Base-by-base conservation (phyloP, 2,888 invertebrate species). In the Lamellibrachia satsuma region DNA sequence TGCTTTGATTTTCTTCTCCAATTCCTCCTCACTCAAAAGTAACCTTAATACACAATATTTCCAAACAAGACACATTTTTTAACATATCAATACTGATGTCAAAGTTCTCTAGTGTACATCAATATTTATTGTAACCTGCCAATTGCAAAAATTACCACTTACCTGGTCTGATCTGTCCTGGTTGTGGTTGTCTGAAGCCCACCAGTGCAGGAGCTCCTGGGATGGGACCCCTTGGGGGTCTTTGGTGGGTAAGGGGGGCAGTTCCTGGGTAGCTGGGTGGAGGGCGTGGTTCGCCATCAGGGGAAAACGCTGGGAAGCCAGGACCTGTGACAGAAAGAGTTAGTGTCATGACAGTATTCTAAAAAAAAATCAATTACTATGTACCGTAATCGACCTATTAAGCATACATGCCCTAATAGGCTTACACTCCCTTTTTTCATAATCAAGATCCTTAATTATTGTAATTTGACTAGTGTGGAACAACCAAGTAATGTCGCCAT, bases 181-280 rank as follows among this genome's bases (percentile, higher is more conserved):
- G 75, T 22, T 75, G 75, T n/a, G 15, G 75, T 2, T 15, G 75
- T 75, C 75, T 75, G 75, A 75, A 75, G 22, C 75, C 75, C 6
- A 1, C 75, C 22, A 75, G 75, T 75, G 75, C 75, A 3, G 75
- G 75, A 75, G 75, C 75, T 1, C 75, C 22, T 22, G 75, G 75
- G 2, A 75, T 75, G 75, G 75, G 75, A 6, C 75, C 75, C 15
- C 22, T 3, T 6, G 75, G 75, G n/a, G 75, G 75, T 75, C 75
- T 11, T 11, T 57, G 57, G 75, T 75, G 75, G 22, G 75, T 75
- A 6, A 75, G 22, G 75, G 75, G 75, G 94, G 94, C 95, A 94
- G 93, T 95, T 95, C 90, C 95, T 94, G 90, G 95, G 93, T 55
- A 95, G 94, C 91, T 94, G 93, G 95, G 95, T 55, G 95, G 95